Base-by-base conservation (phyloP, 2,888 invertebrate species). In the Diarsia mendica region DNA sequence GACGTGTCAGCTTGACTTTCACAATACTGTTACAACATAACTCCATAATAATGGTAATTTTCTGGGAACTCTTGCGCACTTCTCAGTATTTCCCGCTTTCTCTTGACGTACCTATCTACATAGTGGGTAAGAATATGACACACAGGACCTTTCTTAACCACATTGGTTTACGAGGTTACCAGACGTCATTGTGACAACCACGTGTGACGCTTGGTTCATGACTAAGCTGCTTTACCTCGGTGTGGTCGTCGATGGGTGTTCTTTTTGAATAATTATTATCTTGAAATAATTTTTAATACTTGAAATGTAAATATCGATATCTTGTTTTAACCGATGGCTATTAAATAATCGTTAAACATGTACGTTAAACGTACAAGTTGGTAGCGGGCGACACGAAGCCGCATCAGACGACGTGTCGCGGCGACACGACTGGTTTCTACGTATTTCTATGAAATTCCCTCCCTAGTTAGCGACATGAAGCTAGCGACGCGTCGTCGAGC, bases 31-130 rank as follows among this genome's bases (percentile, higher is more conserved):
- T 33, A 44, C 33, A 6, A 55, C 51, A 61, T 69, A 63, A 48
- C 10, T 48, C 6, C 20, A 4, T 20, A 68, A 23, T 9, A n/a
- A 2, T 10, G 13, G 15, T 18, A 46, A 46, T 74, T 48, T 53
- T 53, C 75, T 74, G 9, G 4, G 8, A 33, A 60, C 10, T n/a
- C n/a, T 33, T 75, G 48, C 48, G 58, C 23, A 75, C 44, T 48
- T 58, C 15, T 18, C 3, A 60, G 67, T 75, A 66, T 48, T 70
- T 80, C 6, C 75, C 80, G 39, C 58, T 71, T 63, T 80, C 81
- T 76, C 70, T 39, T 67, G 78, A 82, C 82, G 72, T 63, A 39
- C 6, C 39, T 5, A 65, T 8, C 6, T 39, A 65, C n/a, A 9
- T 44, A 0, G 63, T 63, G 23, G n/a, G 11, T 55, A 20, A 9